Conservation (phyloP, 2,113 vertebrate species). For the Xiphophorus couchianus region DNA sequence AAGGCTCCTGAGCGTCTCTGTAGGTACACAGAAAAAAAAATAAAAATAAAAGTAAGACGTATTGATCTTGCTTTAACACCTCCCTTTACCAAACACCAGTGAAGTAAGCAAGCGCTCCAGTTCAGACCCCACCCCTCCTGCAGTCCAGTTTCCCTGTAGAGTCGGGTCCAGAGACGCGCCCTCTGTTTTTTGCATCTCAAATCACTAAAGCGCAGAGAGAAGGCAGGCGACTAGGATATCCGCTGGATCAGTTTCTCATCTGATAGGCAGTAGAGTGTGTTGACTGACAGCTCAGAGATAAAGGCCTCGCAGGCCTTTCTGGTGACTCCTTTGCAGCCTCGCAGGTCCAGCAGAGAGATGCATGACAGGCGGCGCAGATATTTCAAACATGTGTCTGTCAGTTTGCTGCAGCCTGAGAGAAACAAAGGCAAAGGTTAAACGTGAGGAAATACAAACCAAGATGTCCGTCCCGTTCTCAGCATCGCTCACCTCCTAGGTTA, state of each 20-base stretch:
- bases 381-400: constrained; percentile 92
- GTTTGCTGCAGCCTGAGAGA: constrained; percentile 91
- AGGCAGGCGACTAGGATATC: constrained; percentile 86
- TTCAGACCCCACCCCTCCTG: constrained; percentile 38
- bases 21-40: constrained; percentile 33
- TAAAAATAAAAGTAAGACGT: constrained; percentile 37
- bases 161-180: constrained; percentile 24
- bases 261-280: constrained; percentile 95
- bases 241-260: constrained; percentile 99
- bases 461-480: background rate
- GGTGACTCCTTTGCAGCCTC: constrained; percentile 93
- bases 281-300: constrained; percentile 96
- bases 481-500: constrained; percentile 89
- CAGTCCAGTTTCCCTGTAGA: constrained; percentile 39
- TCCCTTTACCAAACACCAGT: constrained; percentile 34
- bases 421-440: background rate
- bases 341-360: constrained; percentile 91
- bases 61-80: constrained; percentile 35
- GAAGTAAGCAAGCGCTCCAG: constrained; percentile 38
- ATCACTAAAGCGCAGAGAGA: constrained; percentile 19
- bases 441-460: background rate
- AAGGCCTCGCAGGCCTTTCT: constrained; percentile 95
- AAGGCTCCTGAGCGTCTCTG: constrained; percentile 68
- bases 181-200: constrained; percentile 23
- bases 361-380: constrained; percentile 93